Base-by-base conservation (phyloP, 2,113 vertebrate genomes). In the Coturnix japonica region DNA sequence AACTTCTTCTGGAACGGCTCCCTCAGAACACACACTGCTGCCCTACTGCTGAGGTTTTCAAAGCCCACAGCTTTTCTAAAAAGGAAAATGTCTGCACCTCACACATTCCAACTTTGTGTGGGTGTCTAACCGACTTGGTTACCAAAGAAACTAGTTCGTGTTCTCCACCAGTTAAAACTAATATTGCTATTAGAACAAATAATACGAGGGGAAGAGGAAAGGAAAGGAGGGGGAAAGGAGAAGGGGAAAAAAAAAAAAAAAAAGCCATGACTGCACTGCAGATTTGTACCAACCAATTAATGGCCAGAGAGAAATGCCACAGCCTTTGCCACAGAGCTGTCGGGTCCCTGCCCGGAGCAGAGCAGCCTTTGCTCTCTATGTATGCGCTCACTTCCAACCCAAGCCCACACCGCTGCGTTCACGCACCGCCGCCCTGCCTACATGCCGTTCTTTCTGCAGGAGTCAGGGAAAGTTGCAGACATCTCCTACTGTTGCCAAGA, bases 121-220 rank as follows among this genome's bases (percentile, higher is more conserved):
- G 97, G 97, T 89, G 96, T 97, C 92, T 95, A 95, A 95, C 94
- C 21, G 65, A 95, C 95, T 97, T 95, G 94, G 95, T 97, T 98
- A 97, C 97, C 97, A 97, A 96, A 98, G 97, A 98, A 98, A 98
- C 97, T 97, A 97, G 96, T 97, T 89, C 87, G 95, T 97, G 93
- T 95, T 97, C 94, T 91, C 96, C 93, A 96, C 86, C 88, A 93
- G 94, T 92, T 95, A 95, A 96, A 97, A 97, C 95, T 96, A 96
- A 94, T 95, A 97, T 90, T 96, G 97, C 94, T 93, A 91, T 95
- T 59, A 91, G 91, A 97, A 95, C 94, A 97, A 98, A 97, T 96
- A 97, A 95, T 95, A 93, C 77, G 53, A 89, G 37, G 37, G 37
- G 37, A 71, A n/a, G n/a, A 89, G 80, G 47, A 71, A 70, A 61